Base-by-base conservation (phyloP, 1,140 invertebrate species). In the Camponotus pennsylvanicus region DNA sequence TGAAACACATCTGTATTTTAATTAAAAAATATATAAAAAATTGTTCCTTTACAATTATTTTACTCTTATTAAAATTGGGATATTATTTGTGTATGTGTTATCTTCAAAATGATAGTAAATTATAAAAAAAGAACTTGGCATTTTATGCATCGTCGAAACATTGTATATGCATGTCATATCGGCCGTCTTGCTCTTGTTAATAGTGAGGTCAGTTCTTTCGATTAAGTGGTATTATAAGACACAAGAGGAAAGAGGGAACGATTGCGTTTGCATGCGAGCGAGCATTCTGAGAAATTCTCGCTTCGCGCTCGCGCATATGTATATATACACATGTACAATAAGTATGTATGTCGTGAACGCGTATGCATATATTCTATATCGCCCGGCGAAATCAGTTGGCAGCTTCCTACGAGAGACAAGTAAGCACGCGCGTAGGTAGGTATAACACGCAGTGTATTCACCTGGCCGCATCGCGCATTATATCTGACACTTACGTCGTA, bases 231-330 rank as follows among this genome's bases (percentile, higher is more conserved):
- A 27, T 52, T 52, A 52, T 40, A 57, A 73, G 84, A 77, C 67
- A 49, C 32, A 11, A 27, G 40, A 40, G 73, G 37, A 40, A 64
- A 9, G 21, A 13, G 52, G 34, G n/a, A 57, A 52, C 15, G 21
- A 82, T 85, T 90, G 66, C 70, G 93, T 93, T 94, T 94, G 93
- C 93, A 93, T 93, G 93, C 91, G 83, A 89, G 88, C 90, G 86
- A 90, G 79, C 91, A 90, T 94, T 94, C 94, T 91, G 87, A 91
- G 92, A 93, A 94, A 91, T 94, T 92, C 91, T 91, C 82, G 86
- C 86, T 90, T 90, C 88, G 87, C 88, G 87, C 88, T n/a, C 32
- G 42, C 73, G 80, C 71, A 55, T 75, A 57, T 49, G 49, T 55
- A 27, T 27, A 27, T 27, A 27, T 27, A 63, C 61, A 9, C 67